Conservation (phyloP, 2,888 invertebrate species). For the Anticlea derivata region DNA sequence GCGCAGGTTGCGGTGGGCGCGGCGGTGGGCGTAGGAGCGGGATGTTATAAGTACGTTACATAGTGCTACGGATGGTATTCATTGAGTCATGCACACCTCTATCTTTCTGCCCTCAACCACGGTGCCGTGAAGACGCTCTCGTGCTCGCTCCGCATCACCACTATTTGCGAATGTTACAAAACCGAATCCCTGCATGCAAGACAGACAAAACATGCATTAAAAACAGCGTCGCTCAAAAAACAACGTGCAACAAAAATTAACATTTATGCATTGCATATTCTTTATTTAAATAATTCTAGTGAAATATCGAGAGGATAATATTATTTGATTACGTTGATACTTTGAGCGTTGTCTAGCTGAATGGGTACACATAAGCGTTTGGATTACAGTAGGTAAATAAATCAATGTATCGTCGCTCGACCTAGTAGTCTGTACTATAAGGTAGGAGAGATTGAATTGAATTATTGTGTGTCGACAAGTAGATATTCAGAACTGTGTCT, state of each 20-base stretch:
- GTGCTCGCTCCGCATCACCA: conserved; percentile 99
- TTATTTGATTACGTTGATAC: conserved; percentile 80
- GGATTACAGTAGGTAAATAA: conserved; percentile 73
- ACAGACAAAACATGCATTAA: conserved; percentile 98
- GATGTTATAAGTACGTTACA: conserved; percentile 87
- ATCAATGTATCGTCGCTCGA: conserved; percentile 72
- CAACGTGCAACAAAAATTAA: conserved; percentile 90
- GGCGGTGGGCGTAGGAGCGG: conserved; percentile 83
- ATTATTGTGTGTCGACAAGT: conserved; percentile 52
- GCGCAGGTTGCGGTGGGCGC: conserved; percentile 80
- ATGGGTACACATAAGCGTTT: conserved; percentile 83
- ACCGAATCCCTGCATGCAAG: conserved; percentile 99
- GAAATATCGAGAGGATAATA: conserved; percentile 77
- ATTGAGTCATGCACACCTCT: conserved; percentile 98
- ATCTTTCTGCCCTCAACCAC: conserved; percentile 99
- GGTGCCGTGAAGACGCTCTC: conserved; percentile 99
- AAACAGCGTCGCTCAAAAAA: conserved; percentile 91
- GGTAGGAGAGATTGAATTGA: conserved; percentile 62
- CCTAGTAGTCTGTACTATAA: conserved; percentile 73
- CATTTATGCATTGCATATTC: conserved; percentile 85
- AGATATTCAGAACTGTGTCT: conserved; percentile 50
- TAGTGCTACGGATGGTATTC: conserved; percentile 85
- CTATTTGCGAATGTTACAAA: conserved; percentile 99
- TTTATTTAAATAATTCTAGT: conserved; percentile 77
- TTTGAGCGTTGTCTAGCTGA: conserved; percentile 83